Base-by-base conservation (phyloP, 2,888 invertebrate genomes). In the Odiellus spinosus region DNA sequence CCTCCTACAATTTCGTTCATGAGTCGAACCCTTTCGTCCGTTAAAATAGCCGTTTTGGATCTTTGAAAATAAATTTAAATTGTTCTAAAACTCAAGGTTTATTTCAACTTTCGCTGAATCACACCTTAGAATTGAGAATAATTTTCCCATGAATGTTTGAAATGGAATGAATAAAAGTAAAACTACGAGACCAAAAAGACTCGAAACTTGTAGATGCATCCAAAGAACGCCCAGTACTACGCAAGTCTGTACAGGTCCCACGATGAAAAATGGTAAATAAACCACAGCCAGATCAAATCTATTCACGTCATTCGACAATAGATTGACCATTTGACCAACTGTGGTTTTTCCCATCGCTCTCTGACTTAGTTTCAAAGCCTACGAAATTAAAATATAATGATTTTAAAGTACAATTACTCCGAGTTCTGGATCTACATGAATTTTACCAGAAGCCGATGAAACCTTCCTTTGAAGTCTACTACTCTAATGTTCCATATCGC, bases 1-100 rank as follows among this genome's bases (percentile, higher is more conserved):
- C 90, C 93, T 48, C 76, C 76, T 53, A 95, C 81, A 57, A 95
- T 80, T 73, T 96, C 95, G 63, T 83, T 87, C 88, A 95, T 95
- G 42, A 91, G 73, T 45, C 86, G 76, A 38, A 95, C 83, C 53
- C 95, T 74, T 58, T 82, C 80, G 66, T 95, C 95, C 0, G 91
- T 91, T 63, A 81, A 74, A 53, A 73, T 69, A 0, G 93, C 91
- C 1, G 86, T 86, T 60, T 76, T 76, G 63, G 77, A 73, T 14
- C 38, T 38, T 11, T 10, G 10, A 10, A 38, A 26, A 26, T 26
- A 4, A 26, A 26, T 6, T 26, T 26, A 6, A 4, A 26, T 26
- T 26, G 4, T 6, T 4, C 4, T 6, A 26, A n/a, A n/a, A 26
- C 26, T 26, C 8, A 8, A 26, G 5, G 4, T 8, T 26, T 8